phyloP scores from a whole-genome alignment of 2,888 invertebrate genomes.

The Meandrusa payeni region DNA sequence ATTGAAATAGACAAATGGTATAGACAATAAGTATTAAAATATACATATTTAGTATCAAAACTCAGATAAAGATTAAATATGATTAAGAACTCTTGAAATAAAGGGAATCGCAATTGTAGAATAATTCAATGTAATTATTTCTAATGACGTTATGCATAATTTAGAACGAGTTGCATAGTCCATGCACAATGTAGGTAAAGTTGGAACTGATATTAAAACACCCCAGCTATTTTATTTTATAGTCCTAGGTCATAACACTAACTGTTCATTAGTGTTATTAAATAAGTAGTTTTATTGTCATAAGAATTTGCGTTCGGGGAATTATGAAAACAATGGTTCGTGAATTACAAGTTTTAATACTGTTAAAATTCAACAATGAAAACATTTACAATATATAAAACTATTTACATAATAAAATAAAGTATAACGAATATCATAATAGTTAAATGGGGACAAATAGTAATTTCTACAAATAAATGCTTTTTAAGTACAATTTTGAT shows the following conservation, averaged over 20 bases:
- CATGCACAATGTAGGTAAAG: neutral
- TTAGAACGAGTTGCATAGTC: neutral
- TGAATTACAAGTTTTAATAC: conserved; percentile 66
- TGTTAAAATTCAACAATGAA: conserved; percentile 78
- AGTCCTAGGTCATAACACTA: neutral
- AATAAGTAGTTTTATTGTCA: conserved; percentile 19
- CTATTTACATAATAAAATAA: conserved; percentile 59
- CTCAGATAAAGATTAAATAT: too few species aligned
- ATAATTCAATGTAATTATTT: too few species aligned
- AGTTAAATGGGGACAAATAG: conserved; percentile 27
- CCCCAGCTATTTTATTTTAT: conserved; percentile 1
- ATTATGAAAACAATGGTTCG: conserved; percentile 25
- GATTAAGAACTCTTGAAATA: too few species aligned
- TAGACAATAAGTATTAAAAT: neutral
- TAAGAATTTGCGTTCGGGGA: conserved; percentile 19
- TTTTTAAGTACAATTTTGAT: conserved; percentile 37
- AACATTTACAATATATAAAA: conserved; percentile 63
- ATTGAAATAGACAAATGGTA: conserved; percentile 2
- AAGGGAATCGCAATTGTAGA: too few species aligned
- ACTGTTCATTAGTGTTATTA: conserved; percentile 16
- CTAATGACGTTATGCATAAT: too few species aligned
- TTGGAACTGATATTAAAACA: conserved; percentile 9
- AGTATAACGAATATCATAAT: conserved; percentile 44
- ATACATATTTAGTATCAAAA: neutral
- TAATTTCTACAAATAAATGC: conserved; percentile 38